Evolutionary conservation across 2,888 invertebrate species (phyloP).

Genomic region (Phragmatobia fuliginosa): DNA sequence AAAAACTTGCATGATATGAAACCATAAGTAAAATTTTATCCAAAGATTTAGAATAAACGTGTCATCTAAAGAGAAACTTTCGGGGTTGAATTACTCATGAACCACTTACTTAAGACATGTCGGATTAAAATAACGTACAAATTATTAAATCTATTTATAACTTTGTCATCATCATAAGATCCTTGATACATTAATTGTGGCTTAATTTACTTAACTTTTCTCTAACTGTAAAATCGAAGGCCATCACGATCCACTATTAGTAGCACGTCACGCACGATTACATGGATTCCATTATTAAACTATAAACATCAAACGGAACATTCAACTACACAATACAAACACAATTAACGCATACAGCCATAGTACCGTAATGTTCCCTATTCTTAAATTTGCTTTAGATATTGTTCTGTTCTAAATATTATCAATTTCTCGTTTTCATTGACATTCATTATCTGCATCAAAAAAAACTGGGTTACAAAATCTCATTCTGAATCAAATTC

Average conservation of each 20-base stretch:
- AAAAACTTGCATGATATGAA: slow-evolving; percentile 26
- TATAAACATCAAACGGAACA: slow-evolving; percentile 21
- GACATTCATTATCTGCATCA: slow-evolving; percentile 31
- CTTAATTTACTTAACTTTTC: slow-evolving; percentile 72
- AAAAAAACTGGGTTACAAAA: slow-evolving; percentile 39
- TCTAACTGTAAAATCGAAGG: slow-evolving; percentile 69
- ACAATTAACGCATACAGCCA: slow-evolving; percentile 6
- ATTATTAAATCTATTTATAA: slow-evolving; percentile 66
- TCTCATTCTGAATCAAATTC: slow-evolving; percentile 55
- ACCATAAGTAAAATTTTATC: slow-evolving; percentile 32
- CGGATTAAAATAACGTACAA: slow-evolving; percentile 66
- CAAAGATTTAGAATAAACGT: slow-evolving; percentile 30
- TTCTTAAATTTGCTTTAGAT: slow-evolving; percentile 4
- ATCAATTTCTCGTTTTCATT: slow-evolving; percentile 17
- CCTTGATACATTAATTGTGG: slow-evolving; percentile 68
- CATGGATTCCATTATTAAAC: slow-evolving; percentile 36
- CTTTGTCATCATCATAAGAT: slow-evolving; percentile 72
- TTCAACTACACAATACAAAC: slow-evolving; percentile 9
- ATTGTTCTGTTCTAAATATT: slow-evolving; percentile 1
- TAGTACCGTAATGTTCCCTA: slow-evolving; percentile 7
- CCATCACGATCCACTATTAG: slow-evolving; percentile 60
- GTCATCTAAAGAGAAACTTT: slow-evolving; percentile 62
- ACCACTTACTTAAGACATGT: slow-evolving; percentile 50
- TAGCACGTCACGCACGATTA: slow-evolving; percentile 41
- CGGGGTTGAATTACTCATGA: slow-evolving; percentile 60